A percentile compares a stretch with the other conserved stretches of the same genome.
phyloP scores from a whole-genome alignment of 1,140 invertebrate genomes.

The Drosophila guanche region DNA sequence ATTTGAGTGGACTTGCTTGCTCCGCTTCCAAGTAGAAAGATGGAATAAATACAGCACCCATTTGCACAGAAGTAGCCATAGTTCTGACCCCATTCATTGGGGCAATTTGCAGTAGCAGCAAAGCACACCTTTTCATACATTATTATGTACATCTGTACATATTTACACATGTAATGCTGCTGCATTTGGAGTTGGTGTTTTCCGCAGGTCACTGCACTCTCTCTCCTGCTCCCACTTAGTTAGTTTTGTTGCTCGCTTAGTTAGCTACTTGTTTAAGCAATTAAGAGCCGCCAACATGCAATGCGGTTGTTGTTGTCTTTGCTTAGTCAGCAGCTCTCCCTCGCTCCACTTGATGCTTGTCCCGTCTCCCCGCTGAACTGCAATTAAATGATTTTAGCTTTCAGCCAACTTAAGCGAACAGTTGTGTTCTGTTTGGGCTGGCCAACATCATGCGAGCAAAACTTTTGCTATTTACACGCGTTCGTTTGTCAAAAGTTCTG shows the following conservation, averaged over 20 bases:
- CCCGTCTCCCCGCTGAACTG: constrained; percentile 40
- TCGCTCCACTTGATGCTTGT: neutral
- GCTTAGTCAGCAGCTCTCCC: constrained; percentile 29
- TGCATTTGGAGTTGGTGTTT: constrained; percentile 20
- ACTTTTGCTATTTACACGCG: constrained; percentile 75
- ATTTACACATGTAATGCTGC: neutral
- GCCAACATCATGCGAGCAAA: constrained; percentile 54
- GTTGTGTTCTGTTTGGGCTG: constrained; percentile 21
- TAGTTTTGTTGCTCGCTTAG: constrained; percentile 43
- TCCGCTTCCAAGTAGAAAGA: neutral
- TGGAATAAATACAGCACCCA: neutral
- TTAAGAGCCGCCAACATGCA: constrained; percentile 66
- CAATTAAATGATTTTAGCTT: constrained; percentile 71
- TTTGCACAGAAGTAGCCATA: constrained; percentile 10
- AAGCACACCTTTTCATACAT: constrained; percentile 27
- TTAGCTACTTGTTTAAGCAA: constrained; percentile 74
- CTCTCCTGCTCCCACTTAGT: neutral
- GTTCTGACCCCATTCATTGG: constrained; percentile 39
- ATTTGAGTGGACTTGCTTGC: constrained; percentile 9
- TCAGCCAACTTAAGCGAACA: constrained; percentile 4
- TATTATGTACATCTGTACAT: neutral
- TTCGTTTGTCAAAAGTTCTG: constrained; percentile 59
- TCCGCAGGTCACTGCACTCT: constrained; percentile 38
- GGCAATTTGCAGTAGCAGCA: too few relatives aligned
- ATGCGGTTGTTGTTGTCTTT: constrained; percentile 38